Percentiles rank a stretch among this genome's conserved stretches.
Conservation (phyloP, 2,797 vertebrate genomes). For the Okamejei kenojei region DNA sequence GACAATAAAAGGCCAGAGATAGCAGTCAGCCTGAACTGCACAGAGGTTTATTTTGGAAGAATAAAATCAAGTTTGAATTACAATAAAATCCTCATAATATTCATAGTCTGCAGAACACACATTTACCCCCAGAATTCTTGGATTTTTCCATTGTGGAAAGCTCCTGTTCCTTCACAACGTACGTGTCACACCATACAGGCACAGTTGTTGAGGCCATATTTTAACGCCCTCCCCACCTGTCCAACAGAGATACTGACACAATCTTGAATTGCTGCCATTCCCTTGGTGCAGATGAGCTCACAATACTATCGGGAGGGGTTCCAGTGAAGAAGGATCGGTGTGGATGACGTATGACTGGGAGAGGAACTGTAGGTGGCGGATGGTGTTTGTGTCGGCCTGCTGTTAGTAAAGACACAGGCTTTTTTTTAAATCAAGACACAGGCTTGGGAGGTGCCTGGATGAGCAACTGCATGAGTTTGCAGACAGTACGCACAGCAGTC, state of each 20-base stretch:
- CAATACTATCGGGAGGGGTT: too few species aligned
- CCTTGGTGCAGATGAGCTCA: too few species aligned
- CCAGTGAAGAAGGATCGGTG: background rate
- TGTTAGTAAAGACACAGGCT: too few species aligned
- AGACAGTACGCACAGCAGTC: background rate
- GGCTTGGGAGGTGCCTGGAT: background rate
- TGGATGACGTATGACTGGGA: background rate
- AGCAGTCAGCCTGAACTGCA: background rate
- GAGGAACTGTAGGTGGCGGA: background rate
- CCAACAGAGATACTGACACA: too few species aligned
- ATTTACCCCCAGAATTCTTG: too few species aligned
- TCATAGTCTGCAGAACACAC: background rate
- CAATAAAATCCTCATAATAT: background rate
- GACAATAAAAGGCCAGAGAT: background rate
- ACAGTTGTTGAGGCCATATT: too few species aligned
- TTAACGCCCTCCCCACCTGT: too few species aligned
- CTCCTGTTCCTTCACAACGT: background rate
- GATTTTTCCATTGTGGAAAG: background rate
- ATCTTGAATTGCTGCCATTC: too few species aligned
- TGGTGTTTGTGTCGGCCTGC: background rate
- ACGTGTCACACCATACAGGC: too few species aligned
- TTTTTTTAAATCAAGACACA: background rate
- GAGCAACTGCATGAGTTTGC: background rate
- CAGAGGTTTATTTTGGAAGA: conserved; percentile 1
- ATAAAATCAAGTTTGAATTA: conserved; percentile 6